A percentile compares a stretch with the other conserved stretches of the same genome.
Conservation (phyloP, 2,113 vertebrate genomes). For the Antennarius striatus region DNA sequence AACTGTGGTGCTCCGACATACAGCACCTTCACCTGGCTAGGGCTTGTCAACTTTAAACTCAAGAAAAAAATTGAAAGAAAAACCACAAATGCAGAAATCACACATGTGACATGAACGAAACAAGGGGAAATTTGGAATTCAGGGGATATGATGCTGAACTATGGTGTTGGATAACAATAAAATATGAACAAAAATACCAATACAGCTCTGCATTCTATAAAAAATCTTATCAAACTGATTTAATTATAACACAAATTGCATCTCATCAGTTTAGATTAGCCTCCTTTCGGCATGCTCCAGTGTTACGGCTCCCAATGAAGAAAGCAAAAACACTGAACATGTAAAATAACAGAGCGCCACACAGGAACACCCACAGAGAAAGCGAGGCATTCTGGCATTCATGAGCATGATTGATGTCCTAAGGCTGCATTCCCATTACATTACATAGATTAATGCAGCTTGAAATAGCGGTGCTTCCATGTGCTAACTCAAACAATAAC, state of each 20-base stretch:
- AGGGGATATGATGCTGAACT: not conserved
- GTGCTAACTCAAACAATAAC: conserved; percentile 22
- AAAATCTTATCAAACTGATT: not conserved
- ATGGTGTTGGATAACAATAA: not conserved
- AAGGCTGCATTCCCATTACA: conserved; percentile 42
- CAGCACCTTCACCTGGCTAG: too few species aligned
- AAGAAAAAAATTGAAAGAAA: too few species aligned
- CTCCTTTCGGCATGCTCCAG: not conserved
- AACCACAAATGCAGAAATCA: not conserved
- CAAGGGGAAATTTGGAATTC: too few species aligned
- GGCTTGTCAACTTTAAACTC: too few species aligned
- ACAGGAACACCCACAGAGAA: conserved; percentile 73
- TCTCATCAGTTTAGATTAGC: not conserved
- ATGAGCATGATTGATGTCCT: conserved; percentile 76
- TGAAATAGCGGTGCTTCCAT: conserved; percentile 11
- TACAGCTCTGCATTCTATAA: too few species aligned
- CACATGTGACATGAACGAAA: too few species aligned
- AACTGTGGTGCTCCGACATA: too few species aligned
- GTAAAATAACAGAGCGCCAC: conserved; percentile 68
- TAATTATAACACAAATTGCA: not conserved
- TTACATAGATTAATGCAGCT: conserved; percentile 4
- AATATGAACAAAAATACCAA: too few species aligned
- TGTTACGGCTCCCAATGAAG: conserved; percentile 47
- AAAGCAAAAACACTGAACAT: conserved; percentile 48
- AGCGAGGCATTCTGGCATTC: conserved; percentile 79